phyloP scores from a whole-genome alignment of 2,888 invertebrate species.

The Crioceris asparagi region DNA sequence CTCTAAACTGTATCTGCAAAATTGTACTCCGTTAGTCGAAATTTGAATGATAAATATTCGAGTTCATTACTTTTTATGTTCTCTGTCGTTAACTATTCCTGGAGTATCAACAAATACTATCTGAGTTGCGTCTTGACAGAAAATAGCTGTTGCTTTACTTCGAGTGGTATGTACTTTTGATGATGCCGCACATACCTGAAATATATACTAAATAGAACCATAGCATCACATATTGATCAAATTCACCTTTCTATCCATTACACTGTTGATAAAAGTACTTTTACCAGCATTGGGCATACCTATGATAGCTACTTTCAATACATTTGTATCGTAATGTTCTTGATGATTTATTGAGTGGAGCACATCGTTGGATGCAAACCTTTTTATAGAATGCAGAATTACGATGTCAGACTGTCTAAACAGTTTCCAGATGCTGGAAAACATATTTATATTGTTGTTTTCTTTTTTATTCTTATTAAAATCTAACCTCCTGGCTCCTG shows the following conservation, averaged over 20 bases:
- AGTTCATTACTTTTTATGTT: constrained; percentile 50
- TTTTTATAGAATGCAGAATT: too few species aligned
- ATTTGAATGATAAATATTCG: neutral
- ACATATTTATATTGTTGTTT: too few species aligned
- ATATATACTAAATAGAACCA: constrained; percentile 8
- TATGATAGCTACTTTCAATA: constrained; percentile 73
- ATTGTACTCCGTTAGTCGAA: constrained; percentile 27
- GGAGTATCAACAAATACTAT: constrained; percentile 90
- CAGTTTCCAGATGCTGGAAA: too few species aligned
- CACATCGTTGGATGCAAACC: too few species aligned
- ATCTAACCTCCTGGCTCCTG: too few species aligned
- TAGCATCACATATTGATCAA: neutral
- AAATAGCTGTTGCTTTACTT: constrained; percentile 59
- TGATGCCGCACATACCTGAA: constrained; percentile 81
- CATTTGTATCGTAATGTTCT: constrained; percentile 22
- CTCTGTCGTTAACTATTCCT: constrained; percentile 64
- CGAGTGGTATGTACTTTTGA: constrained; percentile 87
- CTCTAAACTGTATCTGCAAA: constrained; percentile 45
- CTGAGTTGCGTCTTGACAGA: constrained; percentile 67
- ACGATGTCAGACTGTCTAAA: too few species aligned
- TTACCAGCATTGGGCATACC: constrained; percentile 94
- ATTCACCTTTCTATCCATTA: constrained; percentile 66
- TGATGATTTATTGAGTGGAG: too few species aligned
- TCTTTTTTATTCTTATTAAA: too few species aligned
- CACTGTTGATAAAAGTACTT: constrained; percentile 83